A percentile compares a stretch with the other conserved stretches of the same genome.
These are phyloP conservation scores for Melanerpes formicivorus DNA, from an alignment of 2,113 vertebrate genomes.

Conservation along the genomic window DNA sequence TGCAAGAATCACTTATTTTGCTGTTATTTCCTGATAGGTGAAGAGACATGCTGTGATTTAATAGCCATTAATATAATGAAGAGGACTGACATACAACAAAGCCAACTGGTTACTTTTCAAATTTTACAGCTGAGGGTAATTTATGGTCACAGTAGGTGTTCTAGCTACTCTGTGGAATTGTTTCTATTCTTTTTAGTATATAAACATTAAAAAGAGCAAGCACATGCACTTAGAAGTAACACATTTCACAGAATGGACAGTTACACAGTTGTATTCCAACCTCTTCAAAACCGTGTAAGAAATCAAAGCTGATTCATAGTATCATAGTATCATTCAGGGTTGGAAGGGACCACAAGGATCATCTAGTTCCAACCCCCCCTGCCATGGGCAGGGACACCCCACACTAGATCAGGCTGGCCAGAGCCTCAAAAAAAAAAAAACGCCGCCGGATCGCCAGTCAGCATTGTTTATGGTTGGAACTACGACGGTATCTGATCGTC, in stretches of 20 bases:
- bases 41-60: background rate
- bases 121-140: background rate
- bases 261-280: background rate
- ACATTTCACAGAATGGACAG: background rate
- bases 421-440: too few species aligned
- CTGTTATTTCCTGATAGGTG: background rate
- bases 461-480: too few species aligned
- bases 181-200: background rate
- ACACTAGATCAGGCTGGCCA: too few species aligned
- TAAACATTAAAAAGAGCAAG: background rate
- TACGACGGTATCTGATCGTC: too few species aligned
- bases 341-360: too few species aligned
- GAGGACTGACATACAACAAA: background rate
- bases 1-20: background rate
- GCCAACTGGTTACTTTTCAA: background rate
- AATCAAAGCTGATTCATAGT: background rate
- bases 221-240: background rate
- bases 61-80: background rate
- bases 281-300: background rate
- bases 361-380: too few species aligned
- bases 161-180: background rate
- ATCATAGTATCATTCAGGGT: too few species aligned
- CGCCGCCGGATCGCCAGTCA: too few species aligned
- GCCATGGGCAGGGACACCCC: too few species aligned
- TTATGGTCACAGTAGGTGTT: background rate